A percentile compares a stretch with the other conserved stretches of the same genome.
These are phyloP conservation scores for Cerastis rubricosa DNA, from an alignment of 2,888 invertebrate genomes.

Conservation along the genomic window DNA sequence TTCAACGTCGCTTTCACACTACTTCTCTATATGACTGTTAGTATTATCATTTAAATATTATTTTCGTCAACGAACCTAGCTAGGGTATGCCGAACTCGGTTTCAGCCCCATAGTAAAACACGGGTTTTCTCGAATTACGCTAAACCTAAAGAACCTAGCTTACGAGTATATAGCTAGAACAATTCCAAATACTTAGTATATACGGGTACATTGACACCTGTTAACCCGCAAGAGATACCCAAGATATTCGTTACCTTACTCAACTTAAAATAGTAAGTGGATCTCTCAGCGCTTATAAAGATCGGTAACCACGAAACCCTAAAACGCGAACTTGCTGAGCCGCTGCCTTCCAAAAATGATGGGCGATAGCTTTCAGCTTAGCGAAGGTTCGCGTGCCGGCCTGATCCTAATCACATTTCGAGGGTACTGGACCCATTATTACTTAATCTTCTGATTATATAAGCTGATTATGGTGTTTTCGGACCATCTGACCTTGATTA, in stretches of 20 bases:
- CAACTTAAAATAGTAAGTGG: conserved; percentile 49
- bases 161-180: background rate
- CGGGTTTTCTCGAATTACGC: no score
- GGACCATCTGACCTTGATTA: conserved; percentile 51
- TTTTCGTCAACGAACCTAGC: no score
- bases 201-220: background rate
- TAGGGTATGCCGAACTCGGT: no score
- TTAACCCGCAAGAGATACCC: conserved; percentile 7
- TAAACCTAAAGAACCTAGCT: background rate
- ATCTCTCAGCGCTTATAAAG: conserved; percentile 47
- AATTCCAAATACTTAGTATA: conserved; percentile 1
- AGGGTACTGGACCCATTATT: conserved; percentile 64
- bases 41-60: no score
- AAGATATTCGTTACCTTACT: conserved; percentile 37
- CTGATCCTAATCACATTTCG: conserved; percentile 58
- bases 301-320: conserved; percentile 34
- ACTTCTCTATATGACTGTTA: background rate
- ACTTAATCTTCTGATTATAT: conserved; percentile 65
- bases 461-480: conserved; percentile 55
- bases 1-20: background rate
- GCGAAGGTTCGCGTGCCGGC: conserved; percentile 44
- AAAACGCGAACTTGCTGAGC: conserved; percentile 52
- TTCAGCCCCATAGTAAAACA: no score
- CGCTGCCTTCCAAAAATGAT: conserved; percentile 48
- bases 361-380: conserved; percentile 51